A percentile compares a stretch with the other conserved stretches of the same genome.
Evolutionary conservation across 2,888 invertebrate genomes (phyloP).

Genomic region (Torymus texanus): DNA sequence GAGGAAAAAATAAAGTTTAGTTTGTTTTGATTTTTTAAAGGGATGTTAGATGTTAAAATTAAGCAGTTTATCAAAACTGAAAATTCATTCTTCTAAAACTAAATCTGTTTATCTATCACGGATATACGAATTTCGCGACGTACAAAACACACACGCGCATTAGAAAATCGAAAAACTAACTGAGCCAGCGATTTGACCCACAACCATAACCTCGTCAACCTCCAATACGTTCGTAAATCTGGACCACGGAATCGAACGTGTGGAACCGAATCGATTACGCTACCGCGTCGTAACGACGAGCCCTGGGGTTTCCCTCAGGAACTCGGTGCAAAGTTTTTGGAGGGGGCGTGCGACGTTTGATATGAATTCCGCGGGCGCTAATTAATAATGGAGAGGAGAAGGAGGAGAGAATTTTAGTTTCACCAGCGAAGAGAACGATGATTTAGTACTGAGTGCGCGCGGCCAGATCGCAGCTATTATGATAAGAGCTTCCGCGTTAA

Average conservation of each 20-base stretch:
- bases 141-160: no score
- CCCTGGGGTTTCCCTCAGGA: not conserved
- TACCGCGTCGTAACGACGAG: not conserved
- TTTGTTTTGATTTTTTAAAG: no score
- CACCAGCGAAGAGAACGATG: not conserved
- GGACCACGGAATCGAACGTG: slow-evolving; percentile 14
- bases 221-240: slow-evolving; percentile 38
- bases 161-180: no score
- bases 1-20: no score
- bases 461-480: slow-evolving; percentile 1
- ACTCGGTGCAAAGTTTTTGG: slow-evolving; percentile 12
- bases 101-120: no score
- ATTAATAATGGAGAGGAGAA: slow-evolving; percentile 37
- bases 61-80: no score
- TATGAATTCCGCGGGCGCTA: slow-evolving; percentile 41
- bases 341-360: not conserved
- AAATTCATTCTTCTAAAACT: no score
- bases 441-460: slow-evolving; percentile 3
- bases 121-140: no score
- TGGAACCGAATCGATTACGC: slow-evolving; percentile 46
- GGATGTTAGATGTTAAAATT: no score
- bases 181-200: no score
- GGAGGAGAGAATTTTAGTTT: slow-evolving; percentile 7
- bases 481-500: slow-evolving; percentile 26
- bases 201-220: not conserved